Base-by-base conservation (phyloP, 2,113 vertebrate species). In the Poecile atricapillus region DNA sequence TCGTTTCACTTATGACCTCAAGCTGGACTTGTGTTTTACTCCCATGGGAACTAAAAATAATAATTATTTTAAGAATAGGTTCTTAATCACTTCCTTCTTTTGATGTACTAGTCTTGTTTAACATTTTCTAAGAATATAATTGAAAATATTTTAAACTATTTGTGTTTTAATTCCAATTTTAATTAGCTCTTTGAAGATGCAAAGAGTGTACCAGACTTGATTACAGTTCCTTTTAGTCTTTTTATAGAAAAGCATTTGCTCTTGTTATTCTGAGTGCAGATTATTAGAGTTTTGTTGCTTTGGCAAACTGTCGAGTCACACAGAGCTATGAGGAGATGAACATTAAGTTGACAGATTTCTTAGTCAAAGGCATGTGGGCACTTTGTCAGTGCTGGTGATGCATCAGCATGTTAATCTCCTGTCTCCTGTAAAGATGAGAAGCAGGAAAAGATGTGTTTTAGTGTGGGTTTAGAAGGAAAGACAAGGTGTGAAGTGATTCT, bases 1-100 rank as follows among this genome's bases (percentile, higher is more conserved):
- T 69, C 2, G 1, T 95, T 93, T 90, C 75, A 41, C 50, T 94
- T 91, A 31, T 18, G 67, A 93, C 82, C 90, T 97, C 90, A 74
- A 70, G 84, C 90, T 95, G 96, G 94, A 83, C 90, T 96, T 95
- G 70, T 84, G 88, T 87, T 93, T 86, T 85, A 67, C 91, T 97
- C 96, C 91, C 95, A 74, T 93, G 96, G 95, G 96, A 96, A 88
- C 93, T 97, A 96, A 94, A 96, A 95, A 97, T 88, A 97, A 97
- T 96, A 95, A 97, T 95, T 93, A 95, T 88, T 95, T 95, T 91
- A 91, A 95, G 95, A 95, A 95, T 95, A 91, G 92, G 78, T 95
- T 94, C 91, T 97, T 97, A 97, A 96, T 97, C 87, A 77, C 96
- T 97, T 97, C 95, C 92, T 95, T 95, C 94, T 95, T 96, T 97